Conservation (phyloP, 2,888 invertebrate genomes). For the Caenorhabditis plicata region DNA sequence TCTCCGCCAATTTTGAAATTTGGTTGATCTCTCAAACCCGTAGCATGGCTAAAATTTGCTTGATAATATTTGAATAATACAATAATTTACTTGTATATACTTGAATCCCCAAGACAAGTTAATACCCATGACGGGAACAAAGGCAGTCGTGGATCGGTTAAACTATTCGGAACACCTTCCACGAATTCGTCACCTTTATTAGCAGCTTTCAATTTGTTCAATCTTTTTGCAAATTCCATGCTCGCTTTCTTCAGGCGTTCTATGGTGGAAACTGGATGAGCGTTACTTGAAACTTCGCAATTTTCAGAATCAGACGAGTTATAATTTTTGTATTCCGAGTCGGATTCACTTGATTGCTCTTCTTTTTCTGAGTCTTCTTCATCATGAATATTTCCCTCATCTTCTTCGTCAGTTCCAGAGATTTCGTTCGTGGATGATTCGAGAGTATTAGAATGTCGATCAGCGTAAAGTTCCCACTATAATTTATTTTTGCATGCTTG, state of each 20-base stretch:
- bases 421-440: no score
- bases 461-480: conserved; percentile 18
- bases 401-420: no score
- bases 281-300: no score
- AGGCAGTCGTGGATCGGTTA: conserved; percentile 77
- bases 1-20: conserved; percentile 87
- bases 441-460: no score
- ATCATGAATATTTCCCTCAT: no score
- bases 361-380: no score
- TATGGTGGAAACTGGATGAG: background rate
- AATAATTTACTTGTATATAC: conserved; percentile 74
- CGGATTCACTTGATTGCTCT: no score
- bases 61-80: background rate
- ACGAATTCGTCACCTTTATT: conserved; percentile 71
- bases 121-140: conserved; percentile 88
- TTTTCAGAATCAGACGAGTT: no score
- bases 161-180: conserved; percentile 84
- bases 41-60: conserved; percentile 32
- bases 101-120: conserved; percentile 84
- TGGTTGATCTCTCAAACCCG: conserved; percentile 83
- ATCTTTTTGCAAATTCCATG: conserved; percentile 10
- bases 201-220: conserved; percentile 6
- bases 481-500: background rate
- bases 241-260: no score
- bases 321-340: no score